Evolutionary conservation across 2,797 vertebrate genomes (phyloP), one percentile per base, ranked within the genome.

Genomic region (Falco biarmicus): DNA sequence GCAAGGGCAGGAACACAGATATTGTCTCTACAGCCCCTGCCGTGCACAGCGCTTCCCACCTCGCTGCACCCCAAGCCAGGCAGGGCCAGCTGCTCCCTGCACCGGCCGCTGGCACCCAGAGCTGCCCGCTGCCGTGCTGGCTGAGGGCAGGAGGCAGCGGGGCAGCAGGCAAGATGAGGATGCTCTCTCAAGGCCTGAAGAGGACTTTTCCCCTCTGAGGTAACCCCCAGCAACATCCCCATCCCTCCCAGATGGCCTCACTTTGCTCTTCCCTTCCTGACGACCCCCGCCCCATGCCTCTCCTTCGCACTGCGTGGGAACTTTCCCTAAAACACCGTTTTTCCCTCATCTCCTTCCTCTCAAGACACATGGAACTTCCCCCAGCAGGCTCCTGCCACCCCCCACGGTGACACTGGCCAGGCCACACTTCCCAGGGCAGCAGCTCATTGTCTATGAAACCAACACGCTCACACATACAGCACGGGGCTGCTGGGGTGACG

Each of bases 21-120:
- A 8, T 1, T 18, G 61, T 34, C 66, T 24, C 39, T 10, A 26
- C 45, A 76, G 83, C 32, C 57, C 24, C 26, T 37, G 32, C 89
- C 61, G 24, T 3, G 16, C 69, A 18, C 22, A 69, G 64, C 68
- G 31, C 64, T 71, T 66, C 61, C 34, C 54, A 63, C 28, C 26
- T 39, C 0, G 0, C 53, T 11, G 65, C 73, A 31, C 8, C 74
- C 31, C 0, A 4, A 41, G 71, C 10, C 43, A 10, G 5, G 3
- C 25, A 8, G 48, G 61, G 47, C 51, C 82, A 39, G 48, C 37
- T 53, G 17, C 43, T 6, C 56, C 25, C 41, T 13, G 37, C 25
- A 6, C 26, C 0, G 1, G 61, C 16, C 12, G 21, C 47, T 21
- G 47, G 34, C 18, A 60, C 63, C 47, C 11, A 12, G 13, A 24